A percentile compares a stretch with the other conserved stretches of the same genome.
phyloP scores from a whole-genome alignment of 2,797 vertebrate genomes.

The Gobionotothen gibberifrons region DNA sequence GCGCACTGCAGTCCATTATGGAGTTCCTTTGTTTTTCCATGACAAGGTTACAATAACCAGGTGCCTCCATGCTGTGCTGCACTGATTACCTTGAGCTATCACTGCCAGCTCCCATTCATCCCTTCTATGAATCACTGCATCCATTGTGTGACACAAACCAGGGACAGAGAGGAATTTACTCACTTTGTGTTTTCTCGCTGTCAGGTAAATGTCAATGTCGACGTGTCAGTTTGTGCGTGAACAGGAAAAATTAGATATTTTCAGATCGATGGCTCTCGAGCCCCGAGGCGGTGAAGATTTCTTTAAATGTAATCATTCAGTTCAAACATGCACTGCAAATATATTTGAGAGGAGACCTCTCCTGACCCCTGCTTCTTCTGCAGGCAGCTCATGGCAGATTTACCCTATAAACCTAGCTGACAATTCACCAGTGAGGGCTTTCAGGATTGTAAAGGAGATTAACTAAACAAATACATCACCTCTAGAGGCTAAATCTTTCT shows the following conservation, averaged over 20 bases:
- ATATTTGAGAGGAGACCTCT: background rate
- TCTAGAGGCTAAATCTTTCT: slow-evolving; percentile 60
- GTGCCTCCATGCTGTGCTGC: slow-evolving; percentile 48
- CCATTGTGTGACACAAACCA: slow-evolving; percentile 58
- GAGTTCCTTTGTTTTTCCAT: slow-evolving; percentile 50
- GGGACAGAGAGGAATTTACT: slow-evolving; percentile 47
- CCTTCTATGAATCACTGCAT: slow-evolving; percentile 49
- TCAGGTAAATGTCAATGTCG: slow-evolving; percentile 51
- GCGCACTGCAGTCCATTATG: slow-evolving; percentile 30
- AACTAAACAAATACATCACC: slow-evolving; percentile 68
- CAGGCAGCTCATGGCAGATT: slow-evolving; percentile 46
- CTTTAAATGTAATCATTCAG: slow-evolving; percentile 7
- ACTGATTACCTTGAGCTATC: slow-evolving; percentile 64
- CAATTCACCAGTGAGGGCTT: slow-evolving; percentile 52
- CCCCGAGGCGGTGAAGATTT: background rate
- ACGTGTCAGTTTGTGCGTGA: background rate
- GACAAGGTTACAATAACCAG: slow-evolving; percentile 68
- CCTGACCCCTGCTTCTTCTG: slow-evolving; percentile 35
- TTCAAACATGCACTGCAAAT: background rate
- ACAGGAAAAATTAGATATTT: background rate
- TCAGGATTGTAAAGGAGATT: slow-evolving; percentile 61
- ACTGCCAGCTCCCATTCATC: slow-evolving; percentile 48
- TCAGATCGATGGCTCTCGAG: background rate
- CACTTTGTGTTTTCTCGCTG: slow-evolving; percentile 30
- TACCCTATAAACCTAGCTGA: slow-evolving; percentile 60